Conservation (phyloP, 2,888 invertebrate genomes). For the Sisyra nigra region DNA sequence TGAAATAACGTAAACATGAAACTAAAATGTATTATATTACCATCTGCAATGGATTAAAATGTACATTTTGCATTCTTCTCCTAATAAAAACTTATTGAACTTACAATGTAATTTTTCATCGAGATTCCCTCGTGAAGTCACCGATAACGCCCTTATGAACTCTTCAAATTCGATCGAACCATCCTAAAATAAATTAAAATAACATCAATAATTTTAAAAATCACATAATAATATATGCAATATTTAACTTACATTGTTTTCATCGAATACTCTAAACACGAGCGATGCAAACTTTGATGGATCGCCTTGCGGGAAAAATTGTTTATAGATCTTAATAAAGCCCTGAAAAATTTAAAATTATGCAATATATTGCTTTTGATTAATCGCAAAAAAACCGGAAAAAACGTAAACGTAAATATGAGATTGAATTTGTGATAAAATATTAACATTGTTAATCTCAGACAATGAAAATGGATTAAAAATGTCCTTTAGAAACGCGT, state of each 20-base stretch:
- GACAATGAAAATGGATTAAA: too few relatives aligned
- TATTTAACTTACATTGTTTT: slow-evolving; percentile 76
- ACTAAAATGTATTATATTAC: not conserved
- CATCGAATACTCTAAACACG: slow-evolving; percentile 97
- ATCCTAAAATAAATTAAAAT: slow-evolving; percentile 47
- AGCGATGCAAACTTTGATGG: slow-evolving; percentile 96
- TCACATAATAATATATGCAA: slow-evolving; percentile 5
- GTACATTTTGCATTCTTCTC: too few relatives aligned
- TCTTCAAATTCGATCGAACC: slow-evolving; percentile 99
- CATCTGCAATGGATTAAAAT: too few relatives aligned
- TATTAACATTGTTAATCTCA: not conserved
- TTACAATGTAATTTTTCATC: slow-evolving; percentile 98
- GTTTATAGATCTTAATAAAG: slow-evolving; percentile 98
- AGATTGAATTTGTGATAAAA: not conserved
- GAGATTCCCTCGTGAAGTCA: slow-evolving; percentile 95
- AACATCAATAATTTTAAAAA: slow-evolving; percentile 4
- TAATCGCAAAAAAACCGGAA: not conserved
- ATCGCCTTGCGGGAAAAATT: slow-evolving; percentile 99
- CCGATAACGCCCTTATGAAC: slow-evolving; percentile 94
- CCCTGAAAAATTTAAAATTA: slow-evolving; percentile 47
- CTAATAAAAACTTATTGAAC: slow-evolving; percentile 24
- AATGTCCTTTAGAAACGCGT: not conserved
- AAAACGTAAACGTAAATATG: not conserved
- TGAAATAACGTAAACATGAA: too few relatives aligned
- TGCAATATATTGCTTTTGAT: not conserved